Conservation (phyloP, 2,797 vertebrate species). For the Hydrocynus forskahlii region DNA sequence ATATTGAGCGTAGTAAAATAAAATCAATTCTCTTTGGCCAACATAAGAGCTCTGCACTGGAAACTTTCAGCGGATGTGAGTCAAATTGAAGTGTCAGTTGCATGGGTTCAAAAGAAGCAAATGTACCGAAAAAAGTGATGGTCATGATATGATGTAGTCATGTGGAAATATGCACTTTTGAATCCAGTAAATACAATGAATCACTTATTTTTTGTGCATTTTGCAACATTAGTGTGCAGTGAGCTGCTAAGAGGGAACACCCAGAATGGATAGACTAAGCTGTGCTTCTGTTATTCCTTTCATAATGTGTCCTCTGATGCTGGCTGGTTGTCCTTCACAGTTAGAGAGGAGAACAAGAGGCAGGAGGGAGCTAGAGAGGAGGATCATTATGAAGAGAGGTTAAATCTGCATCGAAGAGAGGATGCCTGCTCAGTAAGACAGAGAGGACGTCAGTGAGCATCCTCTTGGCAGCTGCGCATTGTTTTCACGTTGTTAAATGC, state of each 20-base stretch:
- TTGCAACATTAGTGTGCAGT: not conserved
- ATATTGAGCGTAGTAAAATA: slow-evolving; percentile 38
- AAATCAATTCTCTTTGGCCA: slow-evolving; percentile 11
- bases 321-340: slow-evolving; percentile 47
- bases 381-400: not conserved
- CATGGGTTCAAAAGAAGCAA: not conserved
- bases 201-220: not conserved
- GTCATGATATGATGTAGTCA: no score
- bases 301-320: slow-evolving; percentile 25
- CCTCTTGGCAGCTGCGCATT: not conserved
- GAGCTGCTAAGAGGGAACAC: not conserved
- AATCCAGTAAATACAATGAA: not conserved
- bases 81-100: not conserved
- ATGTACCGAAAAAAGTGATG: not conserved
- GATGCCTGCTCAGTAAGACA: slow-evolving; percentile 11
- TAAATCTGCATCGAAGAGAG: slow-evolving; percentile 21
- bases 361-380: slow-evolving; percentile 12
- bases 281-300: slow-evolving; percentile 25
- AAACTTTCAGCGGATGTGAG: slow-evolving; percentile 2
- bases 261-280: slow-evolving; percentile 11
- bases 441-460: slow-evolving; percentile 10
- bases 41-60: not conserved
- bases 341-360: slow-evolving; percentile 26
- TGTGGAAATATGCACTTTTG: no score
- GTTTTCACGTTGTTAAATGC: not conserved